Evolutionary conservation across 2,888 invertebrate genomes (phyloP), one percentile per base, ranked within the genome.

Genomic region (Sinotaia quadrata): DNA sequence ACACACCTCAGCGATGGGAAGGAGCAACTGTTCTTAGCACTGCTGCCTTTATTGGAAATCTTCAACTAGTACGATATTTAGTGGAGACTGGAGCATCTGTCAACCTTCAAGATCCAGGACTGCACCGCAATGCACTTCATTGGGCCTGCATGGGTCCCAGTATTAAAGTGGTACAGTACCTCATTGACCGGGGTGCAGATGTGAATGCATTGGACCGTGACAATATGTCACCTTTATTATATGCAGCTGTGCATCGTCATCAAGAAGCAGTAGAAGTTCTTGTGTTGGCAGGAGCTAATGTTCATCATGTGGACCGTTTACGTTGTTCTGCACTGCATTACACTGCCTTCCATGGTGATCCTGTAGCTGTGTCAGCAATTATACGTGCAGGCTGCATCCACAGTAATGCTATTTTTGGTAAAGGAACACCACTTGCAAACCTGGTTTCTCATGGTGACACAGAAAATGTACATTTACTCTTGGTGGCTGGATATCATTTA

Each of bases 251-350:
- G 57, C 54, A 52, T 36, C 75, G 78, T 24, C 70, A 73, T 29
- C 47, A 59, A 21, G 72, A 68, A n/a, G 66, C 80, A 10, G 73
- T 78, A 3, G 49, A 61, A 21, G 51, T 76, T 15, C 70, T 82
- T 10, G 73, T 81, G 7, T 60, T 70, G 12, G 57, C 72, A 51
- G 82, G 82, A 2, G 79, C 78, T 7, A 49, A 77, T 57, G 74
- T 78, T 2, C 61, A 70, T 41, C 68, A 61, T 21, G 65, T 67
- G 15, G 81, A 81, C 60, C 66, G 77, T 5, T 67, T 79, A 21
- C 68, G 75, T 29, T 78, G 78, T 15, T 78, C 81, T 7, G 74
- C 78, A 8, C 68, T 81, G 12, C 81, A 81, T 63, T 81, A 81
- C 58, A 76, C 81, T 5, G 71, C 74, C 2, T 76, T 78, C 33